A percentile compares a stretch with the other conserved stretches of the same genome.
Evolutionary conservation across 2,888 invertebrate genomes (phyloP).

Genomic region (Caenorhabditis sp.): DNA sequence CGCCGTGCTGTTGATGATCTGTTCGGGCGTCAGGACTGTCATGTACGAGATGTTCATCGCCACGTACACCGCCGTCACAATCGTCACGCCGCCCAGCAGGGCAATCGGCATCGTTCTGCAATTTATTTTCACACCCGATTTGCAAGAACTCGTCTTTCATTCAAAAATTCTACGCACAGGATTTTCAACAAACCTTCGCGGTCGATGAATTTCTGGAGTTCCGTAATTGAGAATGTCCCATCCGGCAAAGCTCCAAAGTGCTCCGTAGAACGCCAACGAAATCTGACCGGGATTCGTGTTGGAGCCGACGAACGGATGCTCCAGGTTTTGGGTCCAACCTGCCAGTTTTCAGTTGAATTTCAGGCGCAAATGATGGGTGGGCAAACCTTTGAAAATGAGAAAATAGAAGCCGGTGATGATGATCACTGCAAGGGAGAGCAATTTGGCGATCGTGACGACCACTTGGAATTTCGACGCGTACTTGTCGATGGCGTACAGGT

Average conservation of each 20-base stretch:
- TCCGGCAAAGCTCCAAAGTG: constrained; percentile 67
- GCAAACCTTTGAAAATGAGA: constrained; percentile 67
- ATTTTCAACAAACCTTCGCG: constrained; percentile 52
- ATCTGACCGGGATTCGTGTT: constrained; percentile 59
- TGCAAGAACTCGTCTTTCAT: no score
- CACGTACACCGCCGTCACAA: constrained; percentile 62
- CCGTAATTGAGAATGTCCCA: constrained; percentile 77
- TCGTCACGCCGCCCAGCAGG: constrained; percentile 63
- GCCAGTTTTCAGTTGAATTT: no score
- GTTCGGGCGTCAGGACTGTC: constrained; percentile 62
- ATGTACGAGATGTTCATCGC: constrained; percentile 71
- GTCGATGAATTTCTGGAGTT: constrained; percentile 71
- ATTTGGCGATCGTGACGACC: constrained; percentile 67
- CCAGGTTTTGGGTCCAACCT: constrained; percentile 60
- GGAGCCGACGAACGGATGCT: constrained; percentile 52
- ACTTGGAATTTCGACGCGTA: constrained; percentile 68
- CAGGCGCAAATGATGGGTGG: no score
- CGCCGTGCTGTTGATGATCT: constrained; percentile 66
- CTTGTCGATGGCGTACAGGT: constrained; percentile 68
- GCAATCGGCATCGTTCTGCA: constrained; percentile 72
- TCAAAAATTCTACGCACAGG: background rate
- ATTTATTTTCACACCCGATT: no score
- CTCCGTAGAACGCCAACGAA: constrained; percentile 66
- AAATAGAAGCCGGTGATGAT: constrained; percentile 67
- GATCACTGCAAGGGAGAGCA: constrained; percentile 64